Evolutionary conservation across 2,888 invertebrate genomes (phyloP), one percentile per base, ranked within the genome.

Genomic region (Agonum fuliginosum): DNA sequence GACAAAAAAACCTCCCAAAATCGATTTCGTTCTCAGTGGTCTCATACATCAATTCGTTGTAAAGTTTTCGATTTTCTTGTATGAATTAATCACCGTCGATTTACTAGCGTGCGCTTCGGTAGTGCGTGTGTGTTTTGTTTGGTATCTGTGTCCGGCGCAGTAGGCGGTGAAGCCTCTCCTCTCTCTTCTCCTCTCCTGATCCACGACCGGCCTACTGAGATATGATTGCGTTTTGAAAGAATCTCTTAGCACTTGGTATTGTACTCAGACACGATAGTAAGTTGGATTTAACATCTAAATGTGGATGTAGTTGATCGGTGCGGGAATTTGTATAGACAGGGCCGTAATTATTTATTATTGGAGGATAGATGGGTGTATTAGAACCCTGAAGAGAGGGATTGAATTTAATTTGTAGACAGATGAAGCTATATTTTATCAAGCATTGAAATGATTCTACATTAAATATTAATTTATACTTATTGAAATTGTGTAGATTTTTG

Each of bases 41-140:
- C 46, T 17, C 43, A 70, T 70, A 46, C 27, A 70, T 70, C 46
- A 69, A 43, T 43, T 10, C 41, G 41, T 12, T 69, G 69, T 69
- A 22, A 41, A 46, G 24, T 70, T 24, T 24, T 43, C 70, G 24
- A 46, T 70, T 41, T 70, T 70, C 27, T 20, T 73, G 73, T 58
- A 73, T 58, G 22, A 58, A 73, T 73, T 73, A 73, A 73, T 73
- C 73, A 54, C 41, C 14, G 27, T 12, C 27, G 65, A 37, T 27
- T 65, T 65, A 34, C 17, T 65, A 65, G 65, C 65, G 34, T 65
- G 65, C 30, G 30, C 10, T n/a, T 54, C 34, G 72, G 48, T 51
- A 73, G 54, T 54, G 72, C 51, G 48, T 72, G 54, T 72, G 72
- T 70, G 48, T 72, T 72, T 72, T 73, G 73, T 73, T 58, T 30